Evolutionary conservation across 2,888 invertebrate genomes (phyloP).

Genomic region (Lycia hirtaria): DNA sequence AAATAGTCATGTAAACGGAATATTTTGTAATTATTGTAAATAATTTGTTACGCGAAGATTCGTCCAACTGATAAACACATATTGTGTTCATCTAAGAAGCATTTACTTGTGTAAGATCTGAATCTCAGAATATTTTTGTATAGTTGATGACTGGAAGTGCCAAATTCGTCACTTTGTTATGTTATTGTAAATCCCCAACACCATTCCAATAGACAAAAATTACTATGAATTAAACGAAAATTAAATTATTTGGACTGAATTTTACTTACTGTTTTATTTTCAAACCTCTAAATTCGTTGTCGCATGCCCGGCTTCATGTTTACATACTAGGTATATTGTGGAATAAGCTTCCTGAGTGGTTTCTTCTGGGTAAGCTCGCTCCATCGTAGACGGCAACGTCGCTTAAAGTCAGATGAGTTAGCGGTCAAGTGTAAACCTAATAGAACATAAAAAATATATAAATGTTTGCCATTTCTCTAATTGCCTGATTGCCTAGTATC

Average conservation of each 20-base stretch:
- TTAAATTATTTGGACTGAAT: conserved; percentile 82
- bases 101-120: conserved; percentile 72
- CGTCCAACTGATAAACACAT: conserved; percentile 61
- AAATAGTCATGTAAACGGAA: conserved; percentile 56
- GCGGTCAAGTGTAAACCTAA: no score
- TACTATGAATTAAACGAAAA: conserved; percentile 67
- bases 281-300: background rate
- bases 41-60: conserved; percentile 71
- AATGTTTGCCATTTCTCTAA: no score
- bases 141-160: conserved; percentile 63
- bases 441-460: no score
- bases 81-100: conserved; percentile 61
- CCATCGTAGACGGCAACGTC: no score
- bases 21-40: conserved; percentile 78
- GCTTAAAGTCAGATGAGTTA: no score
- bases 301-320: no score
- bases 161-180: conserved; percentile 68
- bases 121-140: conserved; percentile 70
- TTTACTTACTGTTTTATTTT: conserved; percentile 45
- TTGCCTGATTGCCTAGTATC: no score
- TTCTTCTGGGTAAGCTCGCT: no score
- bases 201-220: conserved; percentile 77
- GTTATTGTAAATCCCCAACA: conserved; percentile 59
- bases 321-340: no score
- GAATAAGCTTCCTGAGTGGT: no score